Evolutionary conservation across 2,797 vertebrate species (phyloP), one percentile per base, ranked within the genome.

Genomic region (Pangasius mekongensis): DNA sequence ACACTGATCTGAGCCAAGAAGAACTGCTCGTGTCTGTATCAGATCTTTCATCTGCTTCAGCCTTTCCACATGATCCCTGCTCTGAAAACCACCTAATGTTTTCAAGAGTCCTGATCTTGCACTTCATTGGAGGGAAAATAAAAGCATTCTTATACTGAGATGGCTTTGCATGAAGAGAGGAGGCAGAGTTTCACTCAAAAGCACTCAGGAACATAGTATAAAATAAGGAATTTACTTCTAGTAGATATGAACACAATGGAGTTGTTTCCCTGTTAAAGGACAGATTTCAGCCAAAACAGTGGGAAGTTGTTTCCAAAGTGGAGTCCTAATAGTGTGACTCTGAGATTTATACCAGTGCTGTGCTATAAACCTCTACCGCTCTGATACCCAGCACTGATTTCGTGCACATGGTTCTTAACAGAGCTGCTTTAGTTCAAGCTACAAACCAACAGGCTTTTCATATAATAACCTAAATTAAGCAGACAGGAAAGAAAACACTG

Each of bases 401-500:
- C 30, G 52, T 76, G 43, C 89, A 88, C 36, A 87, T 87, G 90
- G 58, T 56, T 86, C 60, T 77, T 30, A 87, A 89, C 89, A 88
- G 85, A 74, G 69, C 89, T 60, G 88, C 87, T 80, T 88, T 84
- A 86, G 86, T 89, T 91, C 49, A 67, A 43, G n/a, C 77, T 84
- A 22, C 74, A 84, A 87, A 83, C 89, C 82, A 81, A 76, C 49
- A 18, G 56, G 86, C 86, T 87, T 36, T 81, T 67, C 67, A 91
- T 88, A 91, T 91, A 93, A 92, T 77, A 90, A 89, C 85, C 80
- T 54, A 88, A 90, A 91, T 89, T 84, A 90, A 83, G 87, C 27
- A 78, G 86, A 73, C 67, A 85, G 91, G 64, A 89, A 93, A 88
- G 86, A 90, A 90, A 93, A 93, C 91, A 85, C 81, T 78, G 58